A percentile compares a stretch with the other conserved stretches of the same genome.
phyloP scores from a whole-genome alignment of 2,888 invertebrate genomes.

The Epistrophe grossulariae region DNA sequence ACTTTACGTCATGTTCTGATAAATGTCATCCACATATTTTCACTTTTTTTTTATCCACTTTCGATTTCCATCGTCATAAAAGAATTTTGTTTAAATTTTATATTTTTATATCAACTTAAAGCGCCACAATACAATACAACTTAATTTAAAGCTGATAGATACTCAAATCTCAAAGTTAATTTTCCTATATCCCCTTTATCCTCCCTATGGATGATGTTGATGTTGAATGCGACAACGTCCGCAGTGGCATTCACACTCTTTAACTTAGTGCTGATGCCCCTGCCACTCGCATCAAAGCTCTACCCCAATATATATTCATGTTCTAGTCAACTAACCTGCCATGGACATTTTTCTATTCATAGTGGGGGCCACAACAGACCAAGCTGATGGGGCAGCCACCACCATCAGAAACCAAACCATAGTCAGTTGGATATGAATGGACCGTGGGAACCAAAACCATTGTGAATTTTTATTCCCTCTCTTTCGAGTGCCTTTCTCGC shows the following conservation, averaged over 20 bases:
- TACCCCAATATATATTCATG: conserved; percentile 18
- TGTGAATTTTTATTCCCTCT: conserved; percentile 69
- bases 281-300: conserved; percentile 44
- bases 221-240: conserved; percentile 51
- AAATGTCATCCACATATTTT: too few relatives aligned
- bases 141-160: conserved; percentile 11
- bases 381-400: conserved; percentile 7
- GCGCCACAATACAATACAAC: neutral
- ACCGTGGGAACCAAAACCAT: conserved; percentile 73
- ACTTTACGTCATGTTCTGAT: too few relatives aligned
- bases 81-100: neutral
- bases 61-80: neutral
- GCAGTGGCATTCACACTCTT: conserved; percentile 61
- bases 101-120: neutral
- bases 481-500: conserved; percentile 61
- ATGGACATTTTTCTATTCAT: conserved; percentile 55
- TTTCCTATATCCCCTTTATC: neutral
- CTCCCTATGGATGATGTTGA: conserved; percentile 13
- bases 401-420: conserved; percentile 10
- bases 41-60: too few relatives aligned
- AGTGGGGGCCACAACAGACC: conserved; percentile 27
- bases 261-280: conserved; percentile 6
- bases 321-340: conserved; percentile 13
- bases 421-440: conserved; percentile 41
- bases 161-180: neutral